Conservation (phyloP, 2,797 vertebrate genomes). For the Leptoclinus maculatus region DNA sequence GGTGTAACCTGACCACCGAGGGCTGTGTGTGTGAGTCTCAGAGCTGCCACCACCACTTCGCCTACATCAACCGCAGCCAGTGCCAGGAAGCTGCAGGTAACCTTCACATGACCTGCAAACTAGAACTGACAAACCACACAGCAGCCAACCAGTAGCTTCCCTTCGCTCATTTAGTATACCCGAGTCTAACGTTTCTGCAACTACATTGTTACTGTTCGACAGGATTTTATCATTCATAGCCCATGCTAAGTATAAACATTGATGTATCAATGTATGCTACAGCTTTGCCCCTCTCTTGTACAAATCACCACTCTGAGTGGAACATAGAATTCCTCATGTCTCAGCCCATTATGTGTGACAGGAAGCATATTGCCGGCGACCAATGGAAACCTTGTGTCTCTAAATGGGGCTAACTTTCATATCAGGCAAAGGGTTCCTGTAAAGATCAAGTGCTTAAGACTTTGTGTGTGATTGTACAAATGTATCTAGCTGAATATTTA, state of each 20-base stretch:
- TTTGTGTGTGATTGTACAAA: background rate
- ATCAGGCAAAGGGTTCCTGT: background rate
- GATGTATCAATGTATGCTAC: background rate
- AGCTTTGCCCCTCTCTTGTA: background rate
- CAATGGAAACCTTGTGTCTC: background rate
- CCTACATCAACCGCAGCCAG: slow-evolving; percentile 85
- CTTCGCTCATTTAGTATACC: slow-evolving; percentile 12
- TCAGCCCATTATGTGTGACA: slow-evolving; percentile 30
- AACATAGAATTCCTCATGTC: slow-evolving; percentile 34
- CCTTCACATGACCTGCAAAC: slow-evolving; percentile 54
- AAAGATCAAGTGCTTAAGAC: background rate
- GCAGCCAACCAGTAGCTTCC: slow-evolving; percentile 24
- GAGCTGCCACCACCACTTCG: slow-evolving; percentile 85
- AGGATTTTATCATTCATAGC: slow-evolving; percentile 3
- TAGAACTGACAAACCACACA: slow-evolving; percentile 28
- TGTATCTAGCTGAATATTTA: background rate
- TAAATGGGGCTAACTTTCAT: background rate
- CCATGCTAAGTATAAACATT: slow-evolving; percentile 9
- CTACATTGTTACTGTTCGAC: slow-evolving; percentile 9
- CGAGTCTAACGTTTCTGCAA: slow-evolving; percentile 1
- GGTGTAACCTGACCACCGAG: slow-evolving; percentile 85
- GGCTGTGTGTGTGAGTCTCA: slow-evolving; percentile 85
- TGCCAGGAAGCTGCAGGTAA: slow-evolving; percentile 87
- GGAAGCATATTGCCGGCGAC: slow-evolving; percentile 12
- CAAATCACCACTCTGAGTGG: slow-evolving; percentile 17